Evolutionary conservation across 1,140 invertebrate genomes (phyloP).

Genomic region (Leptinotarsa defecta): DNA sequence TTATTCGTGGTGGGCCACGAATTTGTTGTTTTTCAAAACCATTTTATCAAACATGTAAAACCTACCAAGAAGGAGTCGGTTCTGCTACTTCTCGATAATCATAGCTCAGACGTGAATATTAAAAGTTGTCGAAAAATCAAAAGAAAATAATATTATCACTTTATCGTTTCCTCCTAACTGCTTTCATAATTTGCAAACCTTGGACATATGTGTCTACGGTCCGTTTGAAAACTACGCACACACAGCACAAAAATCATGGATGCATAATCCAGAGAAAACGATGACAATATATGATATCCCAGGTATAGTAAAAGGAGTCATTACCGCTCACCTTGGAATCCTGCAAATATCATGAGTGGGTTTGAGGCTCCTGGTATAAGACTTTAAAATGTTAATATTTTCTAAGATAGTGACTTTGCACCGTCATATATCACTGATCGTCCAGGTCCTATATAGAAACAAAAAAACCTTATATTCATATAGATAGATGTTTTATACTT

Average conservation of each 20-base stretch:
- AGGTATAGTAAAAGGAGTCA: too few relatives aligned
- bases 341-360: too few relatives aligned
- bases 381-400: too few relatives aligned
- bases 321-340: too few relatives aligned
- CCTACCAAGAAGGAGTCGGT: background rate
- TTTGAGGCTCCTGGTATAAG: too few relatives aligned
- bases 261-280: too few relatives aligned
- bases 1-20: background rate
- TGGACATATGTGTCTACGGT: background rate
- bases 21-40: background rate
- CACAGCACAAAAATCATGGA: background rate
- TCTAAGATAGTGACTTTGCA: too few relatives aligned
- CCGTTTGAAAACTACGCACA: background rate
- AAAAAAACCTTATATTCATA: too few relatives aligned
- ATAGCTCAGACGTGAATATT: constrained; percentile 46
- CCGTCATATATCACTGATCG: too few relatives aligned
- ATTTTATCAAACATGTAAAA: background rate
- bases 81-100: constrained; percentile 45
- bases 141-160: constrained; percentile 46
- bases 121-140: constrained; percentile 38
- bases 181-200: constrained; percentile 48
- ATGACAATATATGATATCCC: too few relatives aligned
- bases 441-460: too few relatives aligned
- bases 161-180: constrained; percentile 51
- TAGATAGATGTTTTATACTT: too few relatives aligned